Evolutionary conservation across 2,797 vertebrate genomes (phyloP).

Genomic region (Oreochromis grahami): DNA sequence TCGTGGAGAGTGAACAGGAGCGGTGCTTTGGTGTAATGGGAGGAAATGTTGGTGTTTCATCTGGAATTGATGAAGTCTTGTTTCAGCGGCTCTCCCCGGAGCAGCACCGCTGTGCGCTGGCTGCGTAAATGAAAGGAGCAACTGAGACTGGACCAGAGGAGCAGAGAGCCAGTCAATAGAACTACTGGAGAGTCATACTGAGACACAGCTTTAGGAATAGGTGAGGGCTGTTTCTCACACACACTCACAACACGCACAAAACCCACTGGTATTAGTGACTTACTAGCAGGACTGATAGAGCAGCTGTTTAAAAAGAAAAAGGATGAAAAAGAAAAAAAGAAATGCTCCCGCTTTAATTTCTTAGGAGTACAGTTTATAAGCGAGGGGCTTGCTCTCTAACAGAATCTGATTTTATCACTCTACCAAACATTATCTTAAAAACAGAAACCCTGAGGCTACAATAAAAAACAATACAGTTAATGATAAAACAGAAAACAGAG

Average conservation of each 20-base stretch:
- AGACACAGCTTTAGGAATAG: conserved; percentile 24
- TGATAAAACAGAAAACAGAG: neutral
- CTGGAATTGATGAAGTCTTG: conserved; percentile 83
- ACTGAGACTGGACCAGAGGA: conserved; percentile 48
- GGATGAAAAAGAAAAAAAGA: neutral
- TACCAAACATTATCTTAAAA: neutral
- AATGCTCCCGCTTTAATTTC: neutral
- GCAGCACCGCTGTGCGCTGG: conserved; percentile 54
- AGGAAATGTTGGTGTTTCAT: conserved; percentile 83
- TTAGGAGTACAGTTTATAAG: neutral
- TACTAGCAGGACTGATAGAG: neutral
- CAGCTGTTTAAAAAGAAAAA: neutral
- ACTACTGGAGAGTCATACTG: conserved; percentile 51
- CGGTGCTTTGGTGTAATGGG: conserved; percentile 71
- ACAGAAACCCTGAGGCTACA: neutral
- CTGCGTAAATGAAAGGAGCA: conserved; percentile 70
- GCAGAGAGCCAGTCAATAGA: conserved; percentile 59
- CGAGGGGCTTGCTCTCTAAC: neutral
- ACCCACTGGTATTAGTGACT: conserved; percentile 6
- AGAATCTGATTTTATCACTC: neutral
- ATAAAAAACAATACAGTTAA: neutral
- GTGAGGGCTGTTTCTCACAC: conserved; percentile 12
- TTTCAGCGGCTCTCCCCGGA: conserved; percentile 70
- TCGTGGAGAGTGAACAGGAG: conserved; percentile 56
- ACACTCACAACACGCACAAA: neutral